Base-by-base conservation (phyloP, 1,140 invertebrate species). In the Anastrepha obliqua region DNA sequence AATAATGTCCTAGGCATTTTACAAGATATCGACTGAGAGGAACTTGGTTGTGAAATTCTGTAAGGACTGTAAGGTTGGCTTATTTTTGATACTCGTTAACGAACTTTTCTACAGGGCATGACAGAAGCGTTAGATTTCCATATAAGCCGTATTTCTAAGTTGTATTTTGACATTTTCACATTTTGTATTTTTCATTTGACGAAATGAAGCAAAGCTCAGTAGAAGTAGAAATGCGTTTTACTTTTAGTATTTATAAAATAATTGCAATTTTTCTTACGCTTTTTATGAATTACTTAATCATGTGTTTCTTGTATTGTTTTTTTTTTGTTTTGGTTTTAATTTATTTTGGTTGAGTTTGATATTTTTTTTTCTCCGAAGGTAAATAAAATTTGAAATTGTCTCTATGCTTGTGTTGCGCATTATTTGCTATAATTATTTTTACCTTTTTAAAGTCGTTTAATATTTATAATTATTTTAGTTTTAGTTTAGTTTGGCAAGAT, bases 401-500 rank as follows among this genome's bases (percentile, higher is more conserved):
- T 20, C n/a, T 29, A 55, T 58, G 74, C 47, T 51, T 62, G 3
- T 59, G 17, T 39, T 60, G 58, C 47, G n/a, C 20, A 55, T 44
- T 65, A 44, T 58, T 86, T 62, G 7, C 29, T 39, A 44, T 86
- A 86, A 60, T 86, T 44, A 62, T 55, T n/a, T 55, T n/a, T 86
- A 29, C 7, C 2, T 13, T 86, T 59, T 86, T 86, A 8, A 20
- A 3, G 42, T 86, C n/a, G 17, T 62, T 85, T 86, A 13, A 86
- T 86, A 51, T 62, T 86, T 51, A 39, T 86, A 62, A 62, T 62
- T 44, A 13, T 81, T 20, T 81, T 78, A 17, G 17, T 64, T 29
- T 74, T 74, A 81, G 74, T 81, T 81, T 81, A 81, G 74, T 81
- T 81, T 81, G 74, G 74, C 74, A 81, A 81, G 74, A 81, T 29